These are phyloP conservation scores for Ptilodon capucinus DNA, from an alignment of 2,888 invertebrate species.

Conservation along the genomic window DNA sequence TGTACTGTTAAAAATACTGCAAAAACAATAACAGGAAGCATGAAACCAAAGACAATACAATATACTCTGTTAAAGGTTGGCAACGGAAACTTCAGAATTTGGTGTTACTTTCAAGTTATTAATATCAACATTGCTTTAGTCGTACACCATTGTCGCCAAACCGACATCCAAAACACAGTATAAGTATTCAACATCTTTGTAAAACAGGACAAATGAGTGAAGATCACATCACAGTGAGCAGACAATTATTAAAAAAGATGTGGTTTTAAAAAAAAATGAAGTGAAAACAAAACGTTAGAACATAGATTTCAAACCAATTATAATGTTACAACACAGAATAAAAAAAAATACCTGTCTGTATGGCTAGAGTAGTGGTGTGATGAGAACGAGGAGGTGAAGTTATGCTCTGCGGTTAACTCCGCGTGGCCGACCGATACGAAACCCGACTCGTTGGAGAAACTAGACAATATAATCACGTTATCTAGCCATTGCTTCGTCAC, in stretches of 20 bases:
- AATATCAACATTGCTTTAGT: no score
- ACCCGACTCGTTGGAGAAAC: slow-evolving; percentile 80
- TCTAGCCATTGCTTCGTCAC: neutral
- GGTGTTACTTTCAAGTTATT: neutral
- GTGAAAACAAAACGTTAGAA: slow-evolving; percentile 25
- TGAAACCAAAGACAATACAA: slow-evolving; percentile 43
- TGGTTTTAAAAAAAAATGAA: slow-evolving; percentile 16
- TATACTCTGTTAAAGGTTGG: slow-evolving; percentile 8
- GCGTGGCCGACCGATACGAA: slow-evolving; percentile 79
- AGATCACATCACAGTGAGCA: slow-evolving; percentile 14
- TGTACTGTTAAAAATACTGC: slow-evolving; percentile 81
- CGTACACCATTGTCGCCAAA: neutral
- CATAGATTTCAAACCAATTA: neutral
- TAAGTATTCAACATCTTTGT: slow-evolving; percentile 23
- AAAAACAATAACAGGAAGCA: slow-evolving; percentile 75
- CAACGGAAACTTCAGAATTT: neutral
- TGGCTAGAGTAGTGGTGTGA: slow-evolving; percentile 75
- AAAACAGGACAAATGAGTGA: slow-evolving; percentile 23
- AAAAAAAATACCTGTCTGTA: slow-evolving; percentile 63
- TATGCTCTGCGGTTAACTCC: slow-evolving; percentile 72
- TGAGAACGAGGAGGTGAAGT: slow-evolving; percentile 71
- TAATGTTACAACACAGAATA: neutral
- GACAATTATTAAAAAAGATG: slow-evolving; percentile 13
- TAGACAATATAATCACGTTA: slow-evolving; percentile 23
- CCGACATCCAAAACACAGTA: slow-evolving; percentile 17